phyloP scores from a whole-genome alignment of 2,888 invertebrate species.

The Julus scandinavius region DNA sequence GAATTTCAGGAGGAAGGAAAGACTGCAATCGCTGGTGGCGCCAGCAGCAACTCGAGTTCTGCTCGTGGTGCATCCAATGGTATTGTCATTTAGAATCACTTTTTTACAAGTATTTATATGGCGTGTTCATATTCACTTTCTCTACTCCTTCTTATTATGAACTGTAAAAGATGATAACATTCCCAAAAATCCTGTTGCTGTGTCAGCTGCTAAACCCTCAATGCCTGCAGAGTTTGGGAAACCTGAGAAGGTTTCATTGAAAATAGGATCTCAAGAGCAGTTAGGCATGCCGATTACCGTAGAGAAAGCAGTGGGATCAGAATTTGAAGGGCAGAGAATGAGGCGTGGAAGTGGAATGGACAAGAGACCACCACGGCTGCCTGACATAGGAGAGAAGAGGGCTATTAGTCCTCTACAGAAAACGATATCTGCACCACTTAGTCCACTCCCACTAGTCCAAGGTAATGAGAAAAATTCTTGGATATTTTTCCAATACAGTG shows the following conservation, averaged over 20 bases:
- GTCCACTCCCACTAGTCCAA: constrained; percentile 47
- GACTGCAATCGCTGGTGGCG: no score
- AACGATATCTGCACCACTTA: constrained; percentile 49
- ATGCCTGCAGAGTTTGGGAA: constrained; percentile 62
- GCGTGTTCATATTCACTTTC: not conserved
- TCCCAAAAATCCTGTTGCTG: not conserved
- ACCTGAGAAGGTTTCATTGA: not conserved
- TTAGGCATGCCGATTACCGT: not conserved
- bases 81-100: not conserved
- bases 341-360: constrained; percentile 59
- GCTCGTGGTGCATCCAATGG: not conserved
- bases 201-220: not conserved
- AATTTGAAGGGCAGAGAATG: constrained; percentile 66
- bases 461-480: not conserved
- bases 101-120: not conserved
- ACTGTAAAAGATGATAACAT: not conserved
- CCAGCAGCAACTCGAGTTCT: not conserved
- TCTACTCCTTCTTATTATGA: not conserved
- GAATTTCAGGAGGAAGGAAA: constrained; percentile 86
- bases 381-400: constrained; percentile 49
- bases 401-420: constrained; percentile 49
- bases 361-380: constrained; percentile 50
- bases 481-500: no score
- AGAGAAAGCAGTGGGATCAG: not conserved
- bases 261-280: not conserved